Percentiles rank a stretch among this genome's conserved stretches.
phyloP scores from a whole-genome alignment of 2,113 vertebrate species.

The Rhinolophus ferrumequinum region DNA sequence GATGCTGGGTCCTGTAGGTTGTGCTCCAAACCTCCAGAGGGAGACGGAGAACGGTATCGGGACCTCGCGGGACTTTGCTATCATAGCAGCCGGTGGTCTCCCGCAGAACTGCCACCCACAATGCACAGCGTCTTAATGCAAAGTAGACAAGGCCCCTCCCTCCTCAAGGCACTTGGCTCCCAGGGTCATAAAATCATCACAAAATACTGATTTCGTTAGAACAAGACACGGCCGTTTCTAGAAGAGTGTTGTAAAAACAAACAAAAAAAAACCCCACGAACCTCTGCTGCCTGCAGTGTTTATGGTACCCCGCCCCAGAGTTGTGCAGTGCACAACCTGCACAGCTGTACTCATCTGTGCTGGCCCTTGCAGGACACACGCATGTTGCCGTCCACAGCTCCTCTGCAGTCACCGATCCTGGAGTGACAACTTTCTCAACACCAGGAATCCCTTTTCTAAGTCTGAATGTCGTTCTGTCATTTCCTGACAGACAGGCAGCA shows the following conservation, averaged over 20 bases:
- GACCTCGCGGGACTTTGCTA: neutral
- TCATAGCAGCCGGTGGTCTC: neutral
- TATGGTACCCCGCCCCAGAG: neutral
- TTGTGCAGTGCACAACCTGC: rapidly evolving
- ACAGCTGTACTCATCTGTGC: neutral
- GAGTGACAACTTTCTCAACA: neutral
- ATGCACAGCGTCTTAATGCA: neutral
- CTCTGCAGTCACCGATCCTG: neutral
- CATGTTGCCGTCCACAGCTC: neutral
- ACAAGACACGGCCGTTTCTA: neutral
- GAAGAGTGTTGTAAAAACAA: neutral
- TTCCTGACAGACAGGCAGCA: neutral
- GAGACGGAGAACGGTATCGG: rapidly evolving
- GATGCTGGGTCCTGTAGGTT: rapidly evolving
- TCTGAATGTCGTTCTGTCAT: neutral
- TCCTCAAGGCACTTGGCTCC: neutral
- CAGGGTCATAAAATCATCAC: neutral
- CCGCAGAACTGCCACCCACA: neutral
- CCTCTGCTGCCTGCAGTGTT: too few species aligned
- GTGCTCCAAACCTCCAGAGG: neutral
- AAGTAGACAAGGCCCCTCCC: neutral
- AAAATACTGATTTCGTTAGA: neutral
- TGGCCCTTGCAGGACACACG: neutral
- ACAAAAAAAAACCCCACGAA: neutral
- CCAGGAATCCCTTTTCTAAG: neutral